phyloP scores from a whole-genome alignment of 2,797 vertebrate genomes.

The Intellagama lesueurii region DNA sequence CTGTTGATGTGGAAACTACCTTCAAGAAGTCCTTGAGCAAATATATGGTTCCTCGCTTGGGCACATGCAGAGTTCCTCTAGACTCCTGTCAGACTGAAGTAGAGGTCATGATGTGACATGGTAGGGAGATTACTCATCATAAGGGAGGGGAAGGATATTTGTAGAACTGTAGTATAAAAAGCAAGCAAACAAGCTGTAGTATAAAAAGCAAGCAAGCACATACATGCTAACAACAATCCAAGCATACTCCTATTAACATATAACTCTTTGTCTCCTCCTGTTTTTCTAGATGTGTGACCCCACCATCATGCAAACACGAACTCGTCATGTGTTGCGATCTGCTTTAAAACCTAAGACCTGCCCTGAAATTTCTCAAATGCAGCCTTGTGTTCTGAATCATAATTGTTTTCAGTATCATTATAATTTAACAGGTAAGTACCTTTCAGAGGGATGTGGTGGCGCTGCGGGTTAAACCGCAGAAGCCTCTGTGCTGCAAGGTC shows the following conservation, averaged over 20 bases:
- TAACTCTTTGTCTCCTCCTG: conserved; percentile 38
- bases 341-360: conserved; percentile 80
- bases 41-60: not conserved
- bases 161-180: not conserved
- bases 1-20: not conserved
- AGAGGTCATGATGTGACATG: not conserved
- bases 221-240: not conserved
- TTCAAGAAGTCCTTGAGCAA: not conserved
- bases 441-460: not conserved
- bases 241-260: not conserved
- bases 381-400: conserved; percentile 89
- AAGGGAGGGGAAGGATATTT: not conserved
- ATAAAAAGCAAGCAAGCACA: not conserved
- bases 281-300: conserved; percentile 86
- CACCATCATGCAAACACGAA: conserved; percentile 81
- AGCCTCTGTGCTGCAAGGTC: too few relatives aligned
- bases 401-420: conserved; percentile 93
- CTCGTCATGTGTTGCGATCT: conserved; percentile 85
- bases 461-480: too few relatives aligned
- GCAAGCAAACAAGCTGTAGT: not conserved
- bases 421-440: conserved; percentile 87
- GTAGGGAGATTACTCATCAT: not conserved
- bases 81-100: not conserved
- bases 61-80: not conserved
- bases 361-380: conserved; percentile 86